Conservation (phyloP, 2,113 vertebrate genomes). For the Tachysurus fulvidraco region DNA sequence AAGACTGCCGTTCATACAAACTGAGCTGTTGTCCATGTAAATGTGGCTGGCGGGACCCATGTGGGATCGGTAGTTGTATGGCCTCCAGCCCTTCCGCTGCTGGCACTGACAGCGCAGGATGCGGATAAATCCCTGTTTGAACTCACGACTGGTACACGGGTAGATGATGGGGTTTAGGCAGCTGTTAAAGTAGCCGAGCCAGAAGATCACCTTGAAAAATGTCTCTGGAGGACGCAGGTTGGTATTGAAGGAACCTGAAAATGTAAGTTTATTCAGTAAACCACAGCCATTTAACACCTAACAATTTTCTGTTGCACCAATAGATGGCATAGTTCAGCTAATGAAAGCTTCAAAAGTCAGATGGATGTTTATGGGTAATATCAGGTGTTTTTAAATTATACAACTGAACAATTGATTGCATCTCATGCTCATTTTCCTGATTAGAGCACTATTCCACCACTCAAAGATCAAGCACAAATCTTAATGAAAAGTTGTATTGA, state of each 20-base stretch:
- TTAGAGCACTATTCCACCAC: background rate
- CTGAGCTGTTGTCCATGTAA: conserved; percentile 79
- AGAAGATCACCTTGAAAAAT: conserved; percentile 95
- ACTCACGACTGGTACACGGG: conserved; percentile 96
- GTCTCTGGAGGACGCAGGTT: conserved; percentile 83
- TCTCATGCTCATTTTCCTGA: background rate
- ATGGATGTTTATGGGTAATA: background rate
- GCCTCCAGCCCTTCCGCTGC: conserved; percentile 78
- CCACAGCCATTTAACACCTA: background rate
- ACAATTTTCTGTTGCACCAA: conserved; percentile 34
- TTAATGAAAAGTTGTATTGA: background rate
- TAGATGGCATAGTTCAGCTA: conserved; percentile 49
- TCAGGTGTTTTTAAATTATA: background rate
- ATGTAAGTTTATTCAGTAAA: conserved; percentile 10
- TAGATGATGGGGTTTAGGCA: conserved; percentile 98
- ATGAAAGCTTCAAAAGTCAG: background rate
- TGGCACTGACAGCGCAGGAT: conserved; percentile 89
- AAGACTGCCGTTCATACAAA: conserved; percentile 86
- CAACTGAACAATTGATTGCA: background rate
- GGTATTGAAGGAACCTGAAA: conserved; percentile 86
- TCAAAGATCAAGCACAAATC: background rate
- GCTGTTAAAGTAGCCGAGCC: conserved; percentile 98
- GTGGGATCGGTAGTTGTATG: conserved; percentile 87
- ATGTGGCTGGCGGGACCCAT: conserved; percentile 79
- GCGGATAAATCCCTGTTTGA: conserved; percentile 93